A percentile compares a stretch with the other conserved stretches of the same genome.
Evolutionary conservation across 2,113 vertebrate genomes (phyloP).

Genomic region (Dendrocopos noguchii): DNA sequence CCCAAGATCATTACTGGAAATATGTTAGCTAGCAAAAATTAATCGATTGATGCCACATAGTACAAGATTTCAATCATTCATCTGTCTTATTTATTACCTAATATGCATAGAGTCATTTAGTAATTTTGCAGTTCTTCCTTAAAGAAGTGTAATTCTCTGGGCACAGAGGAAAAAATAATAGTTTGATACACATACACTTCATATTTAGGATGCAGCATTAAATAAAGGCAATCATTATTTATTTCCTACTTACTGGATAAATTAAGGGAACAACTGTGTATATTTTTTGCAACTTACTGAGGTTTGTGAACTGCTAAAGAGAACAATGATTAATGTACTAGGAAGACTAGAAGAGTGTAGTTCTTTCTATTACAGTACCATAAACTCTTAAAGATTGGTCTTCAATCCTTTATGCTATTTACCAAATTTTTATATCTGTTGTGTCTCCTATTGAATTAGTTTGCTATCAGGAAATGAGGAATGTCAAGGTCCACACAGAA

Average conservation of each 20-base stretch:
- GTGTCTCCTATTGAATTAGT: neutral
- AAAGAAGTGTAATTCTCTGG: constrained; percentile 58
- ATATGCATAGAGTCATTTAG: constrained; percentile 39
- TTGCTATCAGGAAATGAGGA: neutral
- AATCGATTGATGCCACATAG: constrained; percentile 60
- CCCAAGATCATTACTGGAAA: constrained; percentile 72
- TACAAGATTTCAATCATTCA: constrained; percentile 74
- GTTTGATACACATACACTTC: constrained; percentile 42
- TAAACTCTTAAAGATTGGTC: neutral
- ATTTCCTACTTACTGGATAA: constrained; percentile 30
- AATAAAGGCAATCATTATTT: neutral
- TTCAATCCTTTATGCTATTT: neutral
- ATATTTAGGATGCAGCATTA: constrained; percentile 34
- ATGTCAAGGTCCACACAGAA: neutral
- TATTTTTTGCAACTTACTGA: neutral
- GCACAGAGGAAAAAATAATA: constrained; percentile 58
- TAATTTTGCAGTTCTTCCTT: constrained; percentile 46
- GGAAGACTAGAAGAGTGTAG: neutral
- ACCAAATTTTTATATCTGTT: neutral
- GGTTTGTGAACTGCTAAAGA: neutral
- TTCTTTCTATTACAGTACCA: neutral
- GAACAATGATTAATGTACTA: neutral
- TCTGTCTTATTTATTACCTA: constrained; percentile 74
- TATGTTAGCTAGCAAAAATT: constrained; percentile 67
- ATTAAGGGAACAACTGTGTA: neutral